Base-by-base conservation (phyloP, 2,113 vertebrate species). In the Apteryx mantelli region DNA sequence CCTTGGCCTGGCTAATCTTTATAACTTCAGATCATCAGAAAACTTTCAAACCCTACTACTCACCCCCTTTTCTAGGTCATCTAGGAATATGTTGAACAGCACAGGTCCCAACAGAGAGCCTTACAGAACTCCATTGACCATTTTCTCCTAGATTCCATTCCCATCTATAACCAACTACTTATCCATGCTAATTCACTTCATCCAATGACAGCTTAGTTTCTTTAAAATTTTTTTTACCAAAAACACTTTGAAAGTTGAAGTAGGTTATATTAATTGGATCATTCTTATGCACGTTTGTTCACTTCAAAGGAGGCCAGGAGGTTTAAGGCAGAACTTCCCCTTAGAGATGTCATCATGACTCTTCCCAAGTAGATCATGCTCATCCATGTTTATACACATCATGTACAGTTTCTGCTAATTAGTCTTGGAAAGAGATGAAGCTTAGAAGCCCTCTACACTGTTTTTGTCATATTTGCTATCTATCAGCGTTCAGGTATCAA, bases 21-120 rank as follows among this genome's bases (percentile, higher is more conserved):
- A 36, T 18, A 38, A 32, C 1, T 61, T n/a, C 40, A 4, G 30
- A 38, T 44, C 20, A 34, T 44, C 32, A 84, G 30, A 30, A 34
- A 60, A 18, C 18, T 60, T 60, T 60, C 30, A 34, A 34, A 60
- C 18, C 56, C 13, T 16, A 20, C 21, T 0, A 0, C 17, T 81
- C n/a, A 64, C 22, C 9, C 22, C 3, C 36, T 83, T 70, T 80
- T 58, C 30, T 82, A 1, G 34, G 3, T 60, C 16, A 61, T 46
- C 68, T 61, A 22, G 17, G 16, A 74, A 83, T 28, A 74, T 0
- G 1, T n/a, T n/a, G 58, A 44, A 9, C 24, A 14, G 17, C 4
- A 58, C 18, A 86, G 75, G 0, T 2, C 28, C 63, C 19, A 77
- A n/a, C 13, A 84, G 50, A 22, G 5, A 70, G 9, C 25, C 40